Conservation (phyloP, 2,113 vertebrate species). For the Spermophilus dauricus region DNA sequence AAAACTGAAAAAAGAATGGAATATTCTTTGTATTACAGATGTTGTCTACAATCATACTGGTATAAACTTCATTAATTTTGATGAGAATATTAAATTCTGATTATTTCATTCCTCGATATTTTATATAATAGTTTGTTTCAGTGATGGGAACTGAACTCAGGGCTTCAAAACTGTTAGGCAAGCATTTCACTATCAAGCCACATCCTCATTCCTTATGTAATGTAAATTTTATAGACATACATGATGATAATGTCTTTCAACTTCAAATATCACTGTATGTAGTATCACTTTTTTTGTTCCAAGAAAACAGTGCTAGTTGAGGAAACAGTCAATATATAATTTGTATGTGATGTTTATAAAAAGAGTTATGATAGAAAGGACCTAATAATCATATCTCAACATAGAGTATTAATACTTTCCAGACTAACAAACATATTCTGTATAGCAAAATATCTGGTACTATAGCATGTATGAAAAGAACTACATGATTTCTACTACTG, state of each 20-base stretch:
- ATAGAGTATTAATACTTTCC: constrained; percentile 8
- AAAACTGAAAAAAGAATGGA: constrained; percentile 94
- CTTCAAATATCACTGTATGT: constrained; percentile 18
- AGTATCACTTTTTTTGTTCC: not conserved
- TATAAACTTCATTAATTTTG: constrained; percentile 80
- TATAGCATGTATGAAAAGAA: not conserved
- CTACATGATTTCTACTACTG: not conserved
- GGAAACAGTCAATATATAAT: not conserved
- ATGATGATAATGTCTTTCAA: not conserved
- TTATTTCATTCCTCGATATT: not conserved
- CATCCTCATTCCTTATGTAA: not conserved
- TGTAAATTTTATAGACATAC: constrained; percentile 51
- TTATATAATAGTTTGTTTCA: not conserved
- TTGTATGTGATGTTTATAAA: not conserved
- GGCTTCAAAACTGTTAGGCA: not conserved
- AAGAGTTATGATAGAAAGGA: not conserved
- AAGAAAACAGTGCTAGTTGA: constrained; percentile 8
- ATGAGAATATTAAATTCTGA: not conserved
- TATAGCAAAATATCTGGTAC: not conserved
- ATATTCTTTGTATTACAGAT: constrained; percentile 94
- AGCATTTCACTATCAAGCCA: not conserved
- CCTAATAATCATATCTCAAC: not conserved
- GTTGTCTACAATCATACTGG: constrained; percentile 97
- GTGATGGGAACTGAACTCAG: not conserved
- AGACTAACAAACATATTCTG: not conserved